Evolutionary conservation across 2,113 vertebrate species (phyloP).

Genomic region (Psephotus haematonotus): DNA sequence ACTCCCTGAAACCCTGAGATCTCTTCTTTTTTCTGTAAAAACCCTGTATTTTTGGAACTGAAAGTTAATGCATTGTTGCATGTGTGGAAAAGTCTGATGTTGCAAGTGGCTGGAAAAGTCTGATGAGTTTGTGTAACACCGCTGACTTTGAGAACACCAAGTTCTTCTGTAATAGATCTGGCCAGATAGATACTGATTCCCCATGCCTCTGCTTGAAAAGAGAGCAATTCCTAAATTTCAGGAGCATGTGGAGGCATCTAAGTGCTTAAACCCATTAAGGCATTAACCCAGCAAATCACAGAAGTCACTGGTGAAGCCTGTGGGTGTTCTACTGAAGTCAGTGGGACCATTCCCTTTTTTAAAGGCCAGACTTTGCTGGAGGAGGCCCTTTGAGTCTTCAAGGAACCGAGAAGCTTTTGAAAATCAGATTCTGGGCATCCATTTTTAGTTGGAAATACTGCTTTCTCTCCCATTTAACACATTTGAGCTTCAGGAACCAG

Average conservation of each 20-base stretch:
- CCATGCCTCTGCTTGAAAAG: neutral
- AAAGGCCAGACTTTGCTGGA: neutral
- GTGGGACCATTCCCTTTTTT: neutral
- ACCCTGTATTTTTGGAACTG: neutral
- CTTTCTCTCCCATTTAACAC: neutral
- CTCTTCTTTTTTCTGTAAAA: neutral
- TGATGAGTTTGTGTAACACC: neutral
- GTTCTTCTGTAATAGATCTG: neutral
- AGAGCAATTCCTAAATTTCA: neutral
- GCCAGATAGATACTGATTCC: neutral
- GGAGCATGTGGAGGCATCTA: neutral
- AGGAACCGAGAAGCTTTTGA: neutral
- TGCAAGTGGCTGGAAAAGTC: accelerated
- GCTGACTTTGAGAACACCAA: neutral
- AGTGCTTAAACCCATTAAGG: neutral
- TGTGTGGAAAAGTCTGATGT: neutral
- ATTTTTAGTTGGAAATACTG: neutral
- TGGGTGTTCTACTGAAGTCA: neutral
- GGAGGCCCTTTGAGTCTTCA: neutral
- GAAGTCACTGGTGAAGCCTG: neutral
- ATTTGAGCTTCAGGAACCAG: neutral
- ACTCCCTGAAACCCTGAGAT: neutral
- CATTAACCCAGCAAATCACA: neutral
- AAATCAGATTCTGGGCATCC: neutral
- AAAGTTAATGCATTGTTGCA: neutral